Evolutionary conservation across 2,113 vertebrate species (phyloP).

Genomic region (Morphnarchus princeps): DNA sequence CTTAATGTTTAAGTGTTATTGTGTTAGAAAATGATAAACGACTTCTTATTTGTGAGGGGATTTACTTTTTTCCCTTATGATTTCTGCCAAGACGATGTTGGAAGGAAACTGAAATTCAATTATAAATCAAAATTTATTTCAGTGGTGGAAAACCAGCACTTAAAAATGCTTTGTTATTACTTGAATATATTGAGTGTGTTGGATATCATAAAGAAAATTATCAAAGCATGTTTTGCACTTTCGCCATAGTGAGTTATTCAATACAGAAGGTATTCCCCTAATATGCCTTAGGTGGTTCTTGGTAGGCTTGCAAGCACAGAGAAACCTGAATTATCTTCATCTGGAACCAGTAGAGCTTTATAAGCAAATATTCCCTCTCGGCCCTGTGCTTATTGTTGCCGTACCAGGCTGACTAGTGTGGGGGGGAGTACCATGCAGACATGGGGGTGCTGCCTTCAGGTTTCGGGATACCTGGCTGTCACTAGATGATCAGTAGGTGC

Average conservation of each 20-base stretch:
- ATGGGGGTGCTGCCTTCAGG: neutral
- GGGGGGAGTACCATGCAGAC: too few relatives aligned
- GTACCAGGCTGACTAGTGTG: rapidly evolving
- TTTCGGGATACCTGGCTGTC: neutral
- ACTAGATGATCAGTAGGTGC: too few relatives aligned
- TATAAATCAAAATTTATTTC: neutral
- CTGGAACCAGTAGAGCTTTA: neutral
- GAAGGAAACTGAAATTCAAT: neutral
- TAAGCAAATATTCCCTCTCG: neutral
- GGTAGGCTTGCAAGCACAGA: neutral
- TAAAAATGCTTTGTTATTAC: neutral
- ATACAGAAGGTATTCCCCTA: neutral
- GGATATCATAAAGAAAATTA: neutral
- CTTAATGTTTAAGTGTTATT: neutral
- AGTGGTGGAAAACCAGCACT: neutral
- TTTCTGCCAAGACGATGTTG: neutral
- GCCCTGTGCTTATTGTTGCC: neutral
- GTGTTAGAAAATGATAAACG: neutral
- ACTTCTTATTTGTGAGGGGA: neutral
- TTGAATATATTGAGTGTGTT: neutral
- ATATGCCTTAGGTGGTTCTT: neutral
- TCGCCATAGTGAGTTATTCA: neutral
- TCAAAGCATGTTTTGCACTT: neutral
- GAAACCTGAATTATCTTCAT: neutral
- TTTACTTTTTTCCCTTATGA: conserved; percentile 9